Base-by-base conservation (phyloP, 2,888 invertebrate genomes). In the Heterodera filipjevi region DNA sequence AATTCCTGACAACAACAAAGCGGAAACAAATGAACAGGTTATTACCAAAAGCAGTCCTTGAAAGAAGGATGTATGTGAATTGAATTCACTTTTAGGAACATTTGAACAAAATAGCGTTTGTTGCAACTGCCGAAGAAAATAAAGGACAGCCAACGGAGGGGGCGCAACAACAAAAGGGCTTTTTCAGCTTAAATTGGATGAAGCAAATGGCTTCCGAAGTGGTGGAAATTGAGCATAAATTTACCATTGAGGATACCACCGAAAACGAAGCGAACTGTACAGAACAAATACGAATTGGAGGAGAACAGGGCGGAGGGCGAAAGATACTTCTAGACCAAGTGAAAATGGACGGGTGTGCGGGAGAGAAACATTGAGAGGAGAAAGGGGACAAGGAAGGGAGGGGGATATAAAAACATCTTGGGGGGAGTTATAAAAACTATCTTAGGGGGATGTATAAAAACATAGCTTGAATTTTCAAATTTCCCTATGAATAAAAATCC, bases 231-330 rank as follows among this genome's bases (percentile, higher is more conserved):
- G 87, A 89, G 8, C 87, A 88, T 74, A 84, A 83, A 35, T 77
- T 87, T 75, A 81, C 82, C 1, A 84, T 87, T 59, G 87, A 86
- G 77, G 88, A 88, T 64, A 89, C 88, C 14, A 85, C 86, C 10
- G 74, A 77, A 68, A 87, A 83, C 59, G 89, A 89, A 53, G 84
- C 85, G 27, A 79, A 83, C 10, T 83, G 82, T 76, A 87, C 87
- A 14, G 87, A 87, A 76, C 77, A 78, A 5, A 82, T 87, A 74
- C 77, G 78, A n/a, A 81, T 82, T 44, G 83, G 82, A 12, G 59
- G 59, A 12, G 59, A 22, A 0, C n/a, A n/a, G 27, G 78, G 79
- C 44, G 71, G 78, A 14, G 64, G 75, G 32, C 79, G 87, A 32
- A 84, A 86, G 39, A 82, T 85, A 12, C 79, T 77, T 32, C 80